Conservation (phyloP, 2,797 vertebrate species). For the Catostomus latipinnis region DNA sequence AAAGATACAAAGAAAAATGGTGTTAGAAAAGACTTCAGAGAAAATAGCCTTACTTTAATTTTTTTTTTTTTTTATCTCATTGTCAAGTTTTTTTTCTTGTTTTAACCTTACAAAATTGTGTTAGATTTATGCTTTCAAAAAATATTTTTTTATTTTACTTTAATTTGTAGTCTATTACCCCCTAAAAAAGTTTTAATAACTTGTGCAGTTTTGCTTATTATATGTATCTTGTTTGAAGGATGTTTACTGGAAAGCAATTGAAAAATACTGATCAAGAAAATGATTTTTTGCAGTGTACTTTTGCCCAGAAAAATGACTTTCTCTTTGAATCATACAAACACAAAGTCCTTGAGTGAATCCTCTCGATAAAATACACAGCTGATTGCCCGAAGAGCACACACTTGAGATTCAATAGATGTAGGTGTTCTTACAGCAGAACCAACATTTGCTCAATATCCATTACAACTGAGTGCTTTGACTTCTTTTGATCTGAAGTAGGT, state of each 20-base stretch:
- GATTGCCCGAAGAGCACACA: conserved; percentile 36
- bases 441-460: conserved; percentile 61
- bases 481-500: conserved; percentile 58
- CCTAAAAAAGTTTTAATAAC: too few relatives aligned
- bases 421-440: conserved; percentile 54
- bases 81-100: too few relatives aligned
- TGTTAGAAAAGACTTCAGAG: too few relatives aligned
- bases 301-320: conserved; percentile 10
- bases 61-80: too few relatives aligned
- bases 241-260: too few relatives aligned
- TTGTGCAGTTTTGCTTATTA: background rate
- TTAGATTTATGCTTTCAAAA: background rate
- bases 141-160: too few relatives aligned
- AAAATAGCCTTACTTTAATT: too few relatives aligned
- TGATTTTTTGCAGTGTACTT: too few relatives aligned
- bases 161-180: too few relatives aligned
- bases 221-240: background rate
- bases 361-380: conserved; percentile 48
- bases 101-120: too few relatives aligned
- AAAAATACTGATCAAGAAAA: conserved; percentile 12
- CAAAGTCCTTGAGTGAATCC: conserved; percentile 49
- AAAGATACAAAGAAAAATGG: too few relatives aligned
- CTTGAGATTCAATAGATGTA: conserved; percentile 58
- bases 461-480: conserved; percentile 51
- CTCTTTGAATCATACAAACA: conserved; percentile 43